Evolutionary conservation across 2,888 invertebrate genomes (phyloP).

Genomic region (Silvanus unidentatus): DNA sequence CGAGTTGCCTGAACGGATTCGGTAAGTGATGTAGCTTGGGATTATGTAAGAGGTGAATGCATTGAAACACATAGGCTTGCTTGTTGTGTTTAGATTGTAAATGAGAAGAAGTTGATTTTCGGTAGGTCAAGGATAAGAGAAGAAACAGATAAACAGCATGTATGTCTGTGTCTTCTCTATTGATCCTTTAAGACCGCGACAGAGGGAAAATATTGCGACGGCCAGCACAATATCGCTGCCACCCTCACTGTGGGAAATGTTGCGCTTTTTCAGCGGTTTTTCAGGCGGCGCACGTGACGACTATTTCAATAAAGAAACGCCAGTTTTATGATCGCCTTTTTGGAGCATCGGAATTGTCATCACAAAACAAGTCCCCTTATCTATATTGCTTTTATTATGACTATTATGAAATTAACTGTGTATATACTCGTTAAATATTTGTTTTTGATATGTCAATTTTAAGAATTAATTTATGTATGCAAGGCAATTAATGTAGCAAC

Average conservation of each 20-base stretch:
- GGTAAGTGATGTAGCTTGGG: slow-evolving; percentile 56
- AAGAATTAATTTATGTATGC: too few species aligned
- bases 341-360: too few species aligned
- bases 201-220: slow-evolving; percentile 25
- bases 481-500: too few species aligned
- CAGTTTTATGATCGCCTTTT: too few species aligned
- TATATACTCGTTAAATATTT: neutral
- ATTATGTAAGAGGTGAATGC: neutral
- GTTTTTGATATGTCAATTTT: neutral
- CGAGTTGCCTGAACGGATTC: slow-evolving; percentile 72
- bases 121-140: slow-evolving; percentile 40
- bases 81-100: too few species aligned
- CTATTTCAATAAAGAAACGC: neutral
- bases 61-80: too few species aligned
- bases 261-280: slow-evolving; percentile 7
- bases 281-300: slow-evolving; percentile 1
- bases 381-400: slow-evolving; percentile 1
- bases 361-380: too few species aligned
- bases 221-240: slow-evolving; percentile 14
- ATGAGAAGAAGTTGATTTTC: slow-evolving; percentile 15
- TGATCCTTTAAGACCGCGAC: slow-evolving; percentile 26
- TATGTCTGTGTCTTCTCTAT: slow-evolving; percentile 31
- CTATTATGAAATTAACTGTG: neutral
- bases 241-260: slow-evolving; percentile 16
- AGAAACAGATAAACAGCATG: too few species aligned